Percentiles rank a stretch among this genome's conserved stretches.
Evolutionary conservation across 2,888 invertebrate genomes (phyloP).

Genomic region (Platycnemis pennipes): DNA sequence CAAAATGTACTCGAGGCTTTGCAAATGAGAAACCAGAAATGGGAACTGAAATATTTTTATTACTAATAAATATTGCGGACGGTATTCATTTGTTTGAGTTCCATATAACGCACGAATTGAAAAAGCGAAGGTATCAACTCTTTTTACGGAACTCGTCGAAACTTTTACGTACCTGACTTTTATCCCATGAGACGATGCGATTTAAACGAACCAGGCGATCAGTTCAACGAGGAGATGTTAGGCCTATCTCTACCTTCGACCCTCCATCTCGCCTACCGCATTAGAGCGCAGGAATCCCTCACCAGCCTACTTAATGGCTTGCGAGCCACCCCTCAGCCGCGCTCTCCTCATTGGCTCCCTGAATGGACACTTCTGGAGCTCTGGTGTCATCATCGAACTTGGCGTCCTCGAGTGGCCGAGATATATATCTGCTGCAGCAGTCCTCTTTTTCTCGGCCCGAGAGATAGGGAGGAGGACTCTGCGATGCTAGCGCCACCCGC

Average conservation of each 20-base stretch:
- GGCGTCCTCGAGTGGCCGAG: conserved; percentile 8
- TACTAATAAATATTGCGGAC: too few relatives aligned
- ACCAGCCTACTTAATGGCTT: neutral
- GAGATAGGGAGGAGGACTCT: neutral
- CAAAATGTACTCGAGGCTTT: too few relatives aligned
- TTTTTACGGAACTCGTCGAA: neutral
- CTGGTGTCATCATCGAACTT: conserved; percentile 34
- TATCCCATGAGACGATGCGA: neutral
- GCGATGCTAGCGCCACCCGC: neutral
- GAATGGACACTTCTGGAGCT: conserved; percentile 4
- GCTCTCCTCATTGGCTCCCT: conserved; percentile 18
- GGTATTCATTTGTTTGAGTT: too few relatives aligned
- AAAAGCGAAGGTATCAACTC: neutral
- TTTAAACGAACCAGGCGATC: neutral
- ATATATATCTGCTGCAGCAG: neutral
- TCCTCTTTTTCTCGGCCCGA: neutral
- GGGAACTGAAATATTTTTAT: too few relatives aligned
- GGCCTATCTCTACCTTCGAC: neutral
- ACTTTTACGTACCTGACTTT: neutral
- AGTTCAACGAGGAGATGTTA: neutral
- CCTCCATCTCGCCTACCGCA: neutral
- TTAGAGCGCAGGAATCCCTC: neutral
- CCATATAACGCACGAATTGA: neutral
- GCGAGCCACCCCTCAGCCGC: conserved; percentile 25
- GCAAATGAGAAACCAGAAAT: too few relatives aligned